Evolutionary conservation across 2,113 vertebrate species (phyloP), one percentile per base, ranked within the genome.

Genomic region (Cottus gobio): DNA sequence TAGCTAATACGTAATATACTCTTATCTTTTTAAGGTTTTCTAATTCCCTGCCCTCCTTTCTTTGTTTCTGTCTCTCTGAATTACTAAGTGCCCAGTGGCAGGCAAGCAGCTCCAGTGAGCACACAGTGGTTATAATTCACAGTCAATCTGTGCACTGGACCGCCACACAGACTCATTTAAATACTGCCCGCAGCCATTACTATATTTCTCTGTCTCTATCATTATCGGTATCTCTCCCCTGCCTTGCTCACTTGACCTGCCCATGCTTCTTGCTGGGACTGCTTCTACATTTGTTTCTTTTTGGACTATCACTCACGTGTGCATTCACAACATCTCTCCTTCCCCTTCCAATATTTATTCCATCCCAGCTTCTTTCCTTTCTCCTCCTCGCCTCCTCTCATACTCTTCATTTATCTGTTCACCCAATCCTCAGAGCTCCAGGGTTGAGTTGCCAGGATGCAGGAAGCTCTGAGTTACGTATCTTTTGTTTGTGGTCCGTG

Each of bases 141-240:
- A 91, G 79, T 82, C 83, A 87, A 85, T 87, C 86, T 70, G 85
- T 85, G 87, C 75, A 82, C 87, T 90, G 90, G 42, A 90, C 87
- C 82, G 63, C 89, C 73, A 0, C 57, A 26, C 57, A 83, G 42
- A 72, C 80, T 93, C 85, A 92, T 93, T 92, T 92, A 84, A 92
- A 94, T 92, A 91, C 77, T 48, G 84, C 89, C 85, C 82, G 78
- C 83, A 92, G 91, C 80, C 72, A 75, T 85, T 81, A 80, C 76
- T 62, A 36, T 28, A 74, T 71, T 70, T 75, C 67, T 89, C 73
- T 65, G 62, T 86, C 67, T 86, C 72, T 74, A 76, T 84, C 80
- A 71, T 78, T 75, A 79, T 79, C 71, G 16, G 8, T 34, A 63
- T 70, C 79, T 75, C 77, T 77, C 58, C 37, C 22, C n/a, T 28